phyloP scores from a whole-genome alignment of 2,113 vertebrate species.

The human (Homo sapiens) region DNA sequence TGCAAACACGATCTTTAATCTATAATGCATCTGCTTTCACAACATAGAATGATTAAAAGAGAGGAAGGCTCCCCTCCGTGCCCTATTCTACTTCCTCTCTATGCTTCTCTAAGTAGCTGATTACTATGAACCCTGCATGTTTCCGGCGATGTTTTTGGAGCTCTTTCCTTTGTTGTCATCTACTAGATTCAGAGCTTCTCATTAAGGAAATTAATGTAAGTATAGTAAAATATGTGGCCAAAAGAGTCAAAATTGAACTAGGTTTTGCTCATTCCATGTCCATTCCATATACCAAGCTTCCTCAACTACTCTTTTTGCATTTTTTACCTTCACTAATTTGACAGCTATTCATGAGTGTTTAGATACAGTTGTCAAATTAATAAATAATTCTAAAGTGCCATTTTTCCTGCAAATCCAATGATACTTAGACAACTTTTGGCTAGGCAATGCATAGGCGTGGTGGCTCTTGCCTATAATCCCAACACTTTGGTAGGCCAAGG shows the following conservation, averaged over 20 bases:
- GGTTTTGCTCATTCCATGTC: not conserved
- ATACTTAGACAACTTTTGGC: not conserved
- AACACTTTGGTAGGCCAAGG: too few species aligned
- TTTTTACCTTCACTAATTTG: slow-evolving; percentile 5
- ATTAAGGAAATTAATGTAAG: not conserved
- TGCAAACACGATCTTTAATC: not conserved
- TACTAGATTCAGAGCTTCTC: not conserved
- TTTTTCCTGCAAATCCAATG: not conserved
- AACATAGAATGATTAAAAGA: not conserved
- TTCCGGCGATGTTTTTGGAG: not conserved
- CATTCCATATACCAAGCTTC: not conserved
- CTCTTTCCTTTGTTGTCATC: not conserved
- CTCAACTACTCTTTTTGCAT: not conserved
- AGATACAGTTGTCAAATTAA: not conserved
- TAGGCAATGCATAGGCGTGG: too few species aligned
- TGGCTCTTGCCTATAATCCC: too few species aligned
- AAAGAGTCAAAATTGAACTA: not conserved
- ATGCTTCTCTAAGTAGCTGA: not conserved
- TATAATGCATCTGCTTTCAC: not conserved
- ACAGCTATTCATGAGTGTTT: not conserved
- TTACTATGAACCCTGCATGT: not conserved
- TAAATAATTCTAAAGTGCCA: not conserved
- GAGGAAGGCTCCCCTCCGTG: not conserved
- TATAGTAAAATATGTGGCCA: not conserved
- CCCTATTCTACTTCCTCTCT: not conserved